Conservation (phyloP, 2,797 vertebrate genomes). For the Botia kubotai region DNA sequence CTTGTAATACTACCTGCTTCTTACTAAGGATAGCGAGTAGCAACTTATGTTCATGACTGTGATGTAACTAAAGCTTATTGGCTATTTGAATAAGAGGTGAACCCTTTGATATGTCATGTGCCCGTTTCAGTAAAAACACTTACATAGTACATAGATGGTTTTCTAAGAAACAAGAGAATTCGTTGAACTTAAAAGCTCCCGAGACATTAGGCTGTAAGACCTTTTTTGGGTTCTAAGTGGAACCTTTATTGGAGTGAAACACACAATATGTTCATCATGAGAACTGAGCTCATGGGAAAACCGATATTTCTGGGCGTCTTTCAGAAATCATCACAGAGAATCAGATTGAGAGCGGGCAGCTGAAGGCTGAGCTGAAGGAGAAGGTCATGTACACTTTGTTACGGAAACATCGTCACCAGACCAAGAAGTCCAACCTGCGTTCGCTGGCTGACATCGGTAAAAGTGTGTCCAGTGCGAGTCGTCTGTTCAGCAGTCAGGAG, state of each 20-base stretch:
- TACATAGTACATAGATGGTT: not conserved
- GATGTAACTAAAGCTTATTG: not conserved
- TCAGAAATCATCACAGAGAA: slow-evolving; percentile 91
- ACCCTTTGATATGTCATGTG: not conserved
- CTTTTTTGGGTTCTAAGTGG: not conserved
- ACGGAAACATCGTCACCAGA: slow-evolving; percentile 95
- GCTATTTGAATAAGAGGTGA: not conserved
- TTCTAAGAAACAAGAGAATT: not conserved
- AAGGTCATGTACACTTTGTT: slow-evolving; percentile 93
- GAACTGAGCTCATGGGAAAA: too few species aligned
- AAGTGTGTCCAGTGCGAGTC: slow-evolving; percentile 97
- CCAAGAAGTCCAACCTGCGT: slow-evolving; percentile 98
- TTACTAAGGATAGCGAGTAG: not conserved
- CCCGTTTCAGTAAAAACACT: not conserved
- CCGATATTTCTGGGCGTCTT: not conserved
- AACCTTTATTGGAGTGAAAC: not conserved
- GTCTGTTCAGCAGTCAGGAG: slow-evolving; percentile 93
- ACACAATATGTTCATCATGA: not conserved
- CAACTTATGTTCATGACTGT: not conserved
- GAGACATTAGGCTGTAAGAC: not conserved
- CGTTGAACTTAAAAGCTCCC: too few species aligned
- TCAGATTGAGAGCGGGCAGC: slow-evolving; percentile 88
- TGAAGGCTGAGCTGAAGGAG: slow-evolving; percentile 91
- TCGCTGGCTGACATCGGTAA: slow-evolving; percentile 98
- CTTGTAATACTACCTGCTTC: too few species aligned